phyloP scores from a whole-genome alignment of 2,888 invertebrate genomes.

The Lasioglossum malachurum region DNA sequence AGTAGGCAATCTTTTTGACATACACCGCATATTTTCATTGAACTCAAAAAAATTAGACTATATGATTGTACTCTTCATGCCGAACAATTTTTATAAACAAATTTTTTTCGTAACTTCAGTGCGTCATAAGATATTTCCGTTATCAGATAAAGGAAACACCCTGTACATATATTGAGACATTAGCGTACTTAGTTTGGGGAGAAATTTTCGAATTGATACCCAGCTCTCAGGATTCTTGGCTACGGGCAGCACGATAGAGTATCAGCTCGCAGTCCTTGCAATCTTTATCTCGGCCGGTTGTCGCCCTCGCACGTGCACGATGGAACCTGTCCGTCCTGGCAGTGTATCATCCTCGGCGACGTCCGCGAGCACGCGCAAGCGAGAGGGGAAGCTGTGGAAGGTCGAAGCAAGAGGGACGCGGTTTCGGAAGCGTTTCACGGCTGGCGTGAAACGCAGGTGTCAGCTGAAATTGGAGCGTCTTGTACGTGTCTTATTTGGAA shows the following conservation, averaged over 20 bases:
- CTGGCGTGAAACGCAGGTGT: slow-evolving; percentile 80
- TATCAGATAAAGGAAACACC: no score
- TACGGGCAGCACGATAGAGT: background rate
- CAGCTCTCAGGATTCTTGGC: background rate
- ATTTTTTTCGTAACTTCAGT: no score
- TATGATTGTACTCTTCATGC: no score
- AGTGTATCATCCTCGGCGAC: slow-evolving; percentile 28
- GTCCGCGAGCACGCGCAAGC: slow-evolving; percentile 27
- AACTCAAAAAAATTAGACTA: no score
- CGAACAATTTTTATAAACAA: no score
- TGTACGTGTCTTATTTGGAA: slow-evolving; percentile 81
- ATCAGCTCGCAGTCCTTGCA: background rate
- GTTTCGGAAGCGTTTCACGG: slow-evolving; percentile 65
- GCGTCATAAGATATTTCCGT: no score
- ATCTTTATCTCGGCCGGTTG: background rate
- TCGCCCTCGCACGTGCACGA: background rate
- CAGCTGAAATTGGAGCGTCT: slow-evolving; percentile 82
- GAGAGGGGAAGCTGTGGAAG: background rate
- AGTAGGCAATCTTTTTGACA: no score
- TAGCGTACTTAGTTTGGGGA: background rate
- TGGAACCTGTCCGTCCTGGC: slow-evolving; percentile 23
- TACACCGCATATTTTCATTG: no score
- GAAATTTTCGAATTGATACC: background rate
- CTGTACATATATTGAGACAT: background rate
- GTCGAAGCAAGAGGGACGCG: slow-evolving; percentile 26